Percentiles rank a stretch among this genome's conserved stretches.
Evolutionary conservation across 2,113 vertebrate species (phyloP).

Genomic region (Ibidorhyncha struthersii): DNA sequence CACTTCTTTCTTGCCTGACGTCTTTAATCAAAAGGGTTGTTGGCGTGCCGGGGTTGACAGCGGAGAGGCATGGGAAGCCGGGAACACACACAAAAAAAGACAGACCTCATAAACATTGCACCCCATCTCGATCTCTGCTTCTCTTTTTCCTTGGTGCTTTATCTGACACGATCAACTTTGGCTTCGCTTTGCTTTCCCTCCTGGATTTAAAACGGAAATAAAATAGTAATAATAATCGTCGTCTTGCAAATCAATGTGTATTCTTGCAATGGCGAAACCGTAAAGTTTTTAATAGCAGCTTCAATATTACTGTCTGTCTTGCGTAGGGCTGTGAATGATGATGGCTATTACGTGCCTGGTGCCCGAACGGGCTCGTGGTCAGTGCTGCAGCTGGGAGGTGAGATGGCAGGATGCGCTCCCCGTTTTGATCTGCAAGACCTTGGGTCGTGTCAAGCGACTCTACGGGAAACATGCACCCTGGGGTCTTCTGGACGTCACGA

Average conservation of each 20-base stretch:
- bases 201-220: background rate
- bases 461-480: too few species aligned
- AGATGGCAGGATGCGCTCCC: background rate
- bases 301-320: background rate
- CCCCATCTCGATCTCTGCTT: background rate
- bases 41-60: background rate
- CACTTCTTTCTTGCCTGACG: background rate
- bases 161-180: background rate
- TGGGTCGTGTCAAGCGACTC: background rate
- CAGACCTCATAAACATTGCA: background rate
- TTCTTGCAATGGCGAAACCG: background rate
- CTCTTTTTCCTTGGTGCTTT: background rate
- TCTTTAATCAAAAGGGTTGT: background rate
- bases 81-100: background rate
- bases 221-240: background rate
- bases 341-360: background rate
- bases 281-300: background rate
- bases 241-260: background rate
- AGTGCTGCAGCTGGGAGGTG: background rate
- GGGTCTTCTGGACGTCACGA: accelerated
- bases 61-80: background rate
- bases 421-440: background rate
- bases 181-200: background rate
- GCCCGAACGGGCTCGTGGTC: background rate
- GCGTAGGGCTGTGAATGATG: background rate